Percentiles rank a stretch among this genome's conserved stretches.
These are phyloP conservation scores for Ophioninae sp. DNA, from an alignment of 2,888 invertebrate genomes.

Conservation along the genomic window DNA sequence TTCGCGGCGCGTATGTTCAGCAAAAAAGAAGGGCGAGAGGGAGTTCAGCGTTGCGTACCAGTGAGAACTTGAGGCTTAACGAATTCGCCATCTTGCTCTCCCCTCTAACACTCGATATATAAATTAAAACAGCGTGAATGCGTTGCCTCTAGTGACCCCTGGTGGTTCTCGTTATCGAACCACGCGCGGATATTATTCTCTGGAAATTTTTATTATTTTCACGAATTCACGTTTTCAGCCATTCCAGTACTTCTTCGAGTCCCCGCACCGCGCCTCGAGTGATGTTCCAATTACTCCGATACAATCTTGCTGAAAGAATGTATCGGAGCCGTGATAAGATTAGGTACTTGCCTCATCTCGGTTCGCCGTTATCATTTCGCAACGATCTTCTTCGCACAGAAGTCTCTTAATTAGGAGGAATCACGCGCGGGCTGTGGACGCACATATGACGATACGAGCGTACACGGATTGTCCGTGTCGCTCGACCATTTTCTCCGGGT, in stretches of 20 bases:
- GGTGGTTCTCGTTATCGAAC: constrained; percentile 35
- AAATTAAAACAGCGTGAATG: constrained; percentile 36
- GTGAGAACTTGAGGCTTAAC: constrained; percentile 49
- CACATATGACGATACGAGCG: not conserved
- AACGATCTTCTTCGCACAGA: constrained; percentile 12
- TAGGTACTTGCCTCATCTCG: constrained; percentile 11
- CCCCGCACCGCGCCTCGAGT: not conserved
- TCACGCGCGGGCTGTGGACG: not conserved
- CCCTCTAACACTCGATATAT: constrained; percentile 14
- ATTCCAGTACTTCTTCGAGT: not conserved
- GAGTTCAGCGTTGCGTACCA: constrained; percentile 46
- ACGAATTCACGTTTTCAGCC: not conserved
- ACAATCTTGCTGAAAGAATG: not conserved
- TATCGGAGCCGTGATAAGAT: constrained; percentile 42
- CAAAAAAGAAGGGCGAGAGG: constrained; percentile 6
- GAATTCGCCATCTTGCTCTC: constrained; percentile 43
- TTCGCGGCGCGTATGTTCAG: constrained; percentile 27
- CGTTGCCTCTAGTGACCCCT: constrained; percentile 6
- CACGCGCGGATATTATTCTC: not conserved
- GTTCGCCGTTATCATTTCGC: constrained; percentile 10
- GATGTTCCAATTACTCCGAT: constrained; percentile 20
- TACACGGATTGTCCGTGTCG: constrained; percentile 4
- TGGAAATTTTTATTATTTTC: constrained; percentile 3
- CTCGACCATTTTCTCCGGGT: constrained; percentile 3
- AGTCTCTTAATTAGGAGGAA: constrained; percentile 8